A percentile compares a stretch with the other conserved stretches of the same genome.
Conservation (phyloP, 2,797 vertebrate genomes). For the Diplodus puntazzo region DNA sequence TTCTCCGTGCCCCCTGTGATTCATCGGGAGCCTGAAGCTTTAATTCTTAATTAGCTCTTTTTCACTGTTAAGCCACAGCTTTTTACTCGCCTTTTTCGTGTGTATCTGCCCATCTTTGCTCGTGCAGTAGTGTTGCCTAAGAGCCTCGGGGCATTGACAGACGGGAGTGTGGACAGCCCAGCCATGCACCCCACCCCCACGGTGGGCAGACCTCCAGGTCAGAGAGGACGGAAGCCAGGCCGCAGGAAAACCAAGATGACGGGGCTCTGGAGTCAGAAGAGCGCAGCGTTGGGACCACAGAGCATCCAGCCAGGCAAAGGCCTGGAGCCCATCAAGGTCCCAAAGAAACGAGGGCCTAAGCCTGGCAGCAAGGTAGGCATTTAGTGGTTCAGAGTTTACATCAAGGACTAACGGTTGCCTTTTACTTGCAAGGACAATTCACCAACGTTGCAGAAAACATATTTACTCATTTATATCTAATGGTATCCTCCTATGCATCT, state of each 20-base stretch:
- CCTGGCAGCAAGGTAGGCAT: slow-evolving; percentile 94
- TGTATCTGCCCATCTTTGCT: slow-evolving; percentile 7
- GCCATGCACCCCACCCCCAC: slow-evolving; percentile 89
- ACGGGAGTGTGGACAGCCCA: slow-evolving; percentile 89
- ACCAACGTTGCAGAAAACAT: not conserved
- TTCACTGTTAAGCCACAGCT: not conserved
- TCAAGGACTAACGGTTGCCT: not conserved
- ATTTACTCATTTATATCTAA: not conserved
- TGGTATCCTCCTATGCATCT: too few species aligned
- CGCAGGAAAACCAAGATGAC: slow-evolving; percentile 91
- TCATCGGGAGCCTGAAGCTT: slow-evolving; percentile 1
- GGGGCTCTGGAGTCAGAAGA: slow-evolving; percentile 80
- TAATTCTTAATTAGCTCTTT: slow-evolving; percentile 9
- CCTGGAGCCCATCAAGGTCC: slow-evolving; percentile 93
- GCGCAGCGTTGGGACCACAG: slow-evolving; percentile 76
- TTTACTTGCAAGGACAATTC: not conserved
- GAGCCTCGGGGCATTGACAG: slow-evolving; percentile 88
- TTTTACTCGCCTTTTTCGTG: not conserved
- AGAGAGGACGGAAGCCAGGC: slow-evolving; percentile 93
- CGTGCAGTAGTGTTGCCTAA: slow-evolving; percentile 92
- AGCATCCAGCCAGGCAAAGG: slow-evolving; percentile 86
- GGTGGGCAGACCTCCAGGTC: slow-evolving; percentile 89
- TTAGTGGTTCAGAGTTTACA: not conserved
- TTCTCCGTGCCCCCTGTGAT: not conserved
- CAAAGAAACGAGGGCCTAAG: slow-evolving; percentile 98